Conservation (phyloP, 2,797 vertebrate genomes). For the Notamacropus eugenii region DNA sequence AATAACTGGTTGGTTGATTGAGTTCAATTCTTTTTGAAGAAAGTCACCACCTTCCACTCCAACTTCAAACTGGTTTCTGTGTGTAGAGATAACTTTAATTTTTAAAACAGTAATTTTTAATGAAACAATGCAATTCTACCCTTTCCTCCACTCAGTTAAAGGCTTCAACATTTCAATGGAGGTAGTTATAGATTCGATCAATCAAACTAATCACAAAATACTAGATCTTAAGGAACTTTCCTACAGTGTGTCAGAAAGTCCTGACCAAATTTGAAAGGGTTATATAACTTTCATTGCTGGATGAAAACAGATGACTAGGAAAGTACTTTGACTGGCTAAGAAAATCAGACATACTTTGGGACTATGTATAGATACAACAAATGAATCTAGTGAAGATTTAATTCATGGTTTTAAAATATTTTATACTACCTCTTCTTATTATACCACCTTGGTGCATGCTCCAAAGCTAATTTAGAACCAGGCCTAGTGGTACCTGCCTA, state of each 20-base stretch:
- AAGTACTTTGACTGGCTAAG: not conserved
- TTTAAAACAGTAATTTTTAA: not conserved
- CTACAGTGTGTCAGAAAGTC: not conserved
- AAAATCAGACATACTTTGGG: not conserved
- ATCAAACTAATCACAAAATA: not conserved
- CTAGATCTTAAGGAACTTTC: not conserved
- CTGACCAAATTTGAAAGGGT: not conserved
- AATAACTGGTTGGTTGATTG: not conserved
- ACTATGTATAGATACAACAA: not conserved
- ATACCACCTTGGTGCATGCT: not conserved
- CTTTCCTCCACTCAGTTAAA: not conserved
- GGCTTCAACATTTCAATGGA: not conserved
- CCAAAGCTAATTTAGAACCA: not conserved
- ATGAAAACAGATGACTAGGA: not conserved
- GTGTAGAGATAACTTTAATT: not conserved
- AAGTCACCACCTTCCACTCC: not conserved
- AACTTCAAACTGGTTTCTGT: not conserved
- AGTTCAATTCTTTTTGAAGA: not conserved
- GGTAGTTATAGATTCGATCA: not conserved
- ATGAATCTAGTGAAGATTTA: not conserved
- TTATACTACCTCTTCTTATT: not conserved
- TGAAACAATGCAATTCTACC: not conserved
- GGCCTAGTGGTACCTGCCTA: not conserved
- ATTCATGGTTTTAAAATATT: not conserved
- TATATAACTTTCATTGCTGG: not conserved